Conservation (phyloP, 2,797 vertebrate species). For the Ptychadena robeensis region DNA sequence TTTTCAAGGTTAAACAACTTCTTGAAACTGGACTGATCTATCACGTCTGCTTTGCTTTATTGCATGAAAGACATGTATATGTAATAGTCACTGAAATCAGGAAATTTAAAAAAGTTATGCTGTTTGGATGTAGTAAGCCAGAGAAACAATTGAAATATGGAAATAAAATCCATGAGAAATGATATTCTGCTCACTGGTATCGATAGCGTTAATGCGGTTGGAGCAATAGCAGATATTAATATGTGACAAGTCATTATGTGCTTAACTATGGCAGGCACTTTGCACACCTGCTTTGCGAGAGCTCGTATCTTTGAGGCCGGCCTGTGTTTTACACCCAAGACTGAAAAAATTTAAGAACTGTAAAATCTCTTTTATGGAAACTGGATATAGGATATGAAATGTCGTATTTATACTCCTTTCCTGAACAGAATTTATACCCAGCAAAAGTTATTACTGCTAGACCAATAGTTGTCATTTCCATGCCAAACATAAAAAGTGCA, state of each 20-base stretch:
- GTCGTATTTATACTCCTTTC: conserved; percentile 49
- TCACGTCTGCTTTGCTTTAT: no score
- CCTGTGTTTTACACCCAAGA: conserved; percentile 35
- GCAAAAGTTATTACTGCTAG: conserved; percentile 54
- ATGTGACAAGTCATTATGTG: conserved; percentile 35
- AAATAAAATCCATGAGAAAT: neutral
- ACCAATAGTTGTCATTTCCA: conserved; percentile 60
- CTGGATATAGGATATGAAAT: conserved; percentile 49
- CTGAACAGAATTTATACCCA: conserved; percentile 50
- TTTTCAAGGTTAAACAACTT: no score
- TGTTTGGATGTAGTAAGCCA: neutral
- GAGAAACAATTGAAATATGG: neutral
- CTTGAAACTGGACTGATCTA: no score
- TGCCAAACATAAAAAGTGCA: conserved; percentile 56
- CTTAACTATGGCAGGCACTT: conserved; percentile 33
- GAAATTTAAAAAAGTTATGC: neutral
- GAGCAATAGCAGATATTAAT: conserved; percentile 6
- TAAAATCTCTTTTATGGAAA: conserved; percentile 59
- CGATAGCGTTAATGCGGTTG: neutral
- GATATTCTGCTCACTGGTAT: neutral
- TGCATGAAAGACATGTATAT: neutral
- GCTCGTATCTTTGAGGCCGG: conserved; percentile 44
- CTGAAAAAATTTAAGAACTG: conserved; percentile 53
- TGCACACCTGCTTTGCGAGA: conserved; percentile 40
- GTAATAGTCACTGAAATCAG: neutral